Evolutionary conservation across 2,113 vertebrate genomes (phyloP), one percentile per base, ranked within the genome.

Genomic region (Machaerirhynchus nigripectus): DNA sequence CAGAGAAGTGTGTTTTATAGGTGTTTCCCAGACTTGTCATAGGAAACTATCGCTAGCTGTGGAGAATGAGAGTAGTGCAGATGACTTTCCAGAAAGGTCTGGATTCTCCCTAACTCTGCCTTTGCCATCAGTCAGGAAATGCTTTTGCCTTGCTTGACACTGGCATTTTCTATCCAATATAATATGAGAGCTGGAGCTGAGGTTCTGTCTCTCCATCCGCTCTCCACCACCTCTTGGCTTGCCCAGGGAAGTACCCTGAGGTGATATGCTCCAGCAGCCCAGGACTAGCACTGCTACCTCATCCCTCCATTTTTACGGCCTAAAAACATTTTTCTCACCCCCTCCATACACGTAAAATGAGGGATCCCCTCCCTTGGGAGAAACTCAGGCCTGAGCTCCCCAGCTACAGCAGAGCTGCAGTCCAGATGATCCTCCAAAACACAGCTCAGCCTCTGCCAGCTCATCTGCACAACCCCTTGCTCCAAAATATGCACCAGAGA

Each of bases 311-410:
- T 52, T 70, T 50, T 31, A 50, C 35, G 82, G 33, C 19, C 33
- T 74, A 35, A 44, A 89, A 81, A 2, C 14, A 4, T 24, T 24
- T 59, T 78, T 59, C 7, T 21, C 15, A 33, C 28, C 2, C 23
- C 0, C 1, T 60, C 23, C 15, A 10, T n/a, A 20, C 0, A 9
- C 27, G 11, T 56, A 39, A 78, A 75, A 2, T 35, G 35, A 50
- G 46, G 24, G 9, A 18, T 42, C 1, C 8, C 11, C 33, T 75
- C 52, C 75, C 35, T 19, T 6, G 14, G 33, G 11, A 82, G 42
- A 84, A 78, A 52, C 40, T 60, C 1, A 6, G 47, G 27, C 18
- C 64, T 46, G n/a, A 80, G 37, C 52, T 76, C 16, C 16, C 9
- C 8, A 3, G n/a, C 30, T 86, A 15, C 17, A 44, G 30, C 28